Percentiles rank a stretch among this genome's conserved stretches.
These are phyloP conservation scores for Gambusia yucatana DNA, from an alignment of 2,797 vertebrate genomes.

Conservation along the genomic window DNA sequence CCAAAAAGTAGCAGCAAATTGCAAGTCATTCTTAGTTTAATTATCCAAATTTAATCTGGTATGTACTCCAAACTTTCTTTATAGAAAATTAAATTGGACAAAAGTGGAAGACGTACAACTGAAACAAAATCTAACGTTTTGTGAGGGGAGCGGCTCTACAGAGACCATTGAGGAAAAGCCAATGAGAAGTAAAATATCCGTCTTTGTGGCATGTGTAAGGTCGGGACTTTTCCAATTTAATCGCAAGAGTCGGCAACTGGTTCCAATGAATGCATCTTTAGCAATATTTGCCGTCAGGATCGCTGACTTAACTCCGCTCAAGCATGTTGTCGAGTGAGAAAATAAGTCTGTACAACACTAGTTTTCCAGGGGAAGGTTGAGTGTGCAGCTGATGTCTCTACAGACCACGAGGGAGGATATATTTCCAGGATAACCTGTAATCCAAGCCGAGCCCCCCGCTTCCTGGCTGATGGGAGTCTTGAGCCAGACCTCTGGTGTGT, in stretches of 20 bases:
- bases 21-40: background rate
- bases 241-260: background rate
- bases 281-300: background rate
- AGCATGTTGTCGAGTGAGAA: constrained; percentile 27
- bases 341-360: constrained; percentile 12
- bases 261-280: background rate
- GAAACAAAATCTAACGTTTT: background rate
- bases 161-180: background rate
- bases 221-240: background rate
- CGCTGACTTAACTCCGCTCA: background rate
- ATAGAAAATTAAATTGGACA: background rate
- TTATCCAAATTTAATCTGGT: background rate
- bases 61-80: background rate
- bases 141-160: background rate
- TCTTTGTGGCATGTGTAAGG: background rate
- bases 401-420: constrained; percentile 33
- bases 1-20: background rate
- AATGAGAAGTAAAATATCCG: background rate
- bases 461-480: constrained; percentile 52
- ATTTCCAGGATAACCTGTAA: constrained; percentile 54
- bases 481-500: constrained; percentile 23
- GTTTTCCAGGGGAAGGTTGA: constrained; percentile 27
- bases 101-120: background rate
- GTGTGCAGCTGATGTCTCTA: constrained; percentile 26
- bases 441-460: constrained; percentile 28